A percentile compares a stretch with the other conserved stretches of the same genome.
These are phyloP conservation scores for Lobophora halterata DNA, from an alignment of 2,888 invertebrate genomes.

Conservation along the genomic window DNA sequence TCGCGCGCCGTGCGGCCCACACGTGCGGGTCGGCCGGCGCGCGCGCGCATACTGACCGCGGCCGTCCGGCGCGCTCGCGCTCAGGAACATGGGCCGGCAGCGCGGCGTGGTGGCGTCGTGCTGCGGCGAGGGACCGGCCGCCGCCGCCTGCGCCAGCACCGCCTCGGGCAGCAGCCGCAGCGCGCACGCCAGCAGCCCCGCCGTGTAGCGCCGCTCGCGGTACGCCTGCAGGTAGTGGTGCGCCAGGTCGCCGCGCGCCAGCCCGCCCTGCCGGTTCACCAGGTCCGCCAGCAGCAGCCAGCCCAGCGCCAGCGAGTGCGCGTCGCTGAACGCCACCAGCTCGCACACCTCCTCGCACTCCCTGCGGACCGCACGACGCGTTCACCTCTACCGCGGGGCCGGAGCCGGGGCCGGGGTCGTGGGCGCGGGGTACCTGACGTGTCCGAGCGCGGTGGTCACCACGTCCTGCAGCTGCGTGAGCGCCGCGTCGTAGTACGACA, in stretches of 20 bases:
- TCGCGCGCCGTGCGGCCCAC: neutral
- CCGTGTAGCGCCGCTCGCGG: conserved; percentile 44
- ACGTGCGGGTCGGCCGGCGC: conserved; percentile 14
- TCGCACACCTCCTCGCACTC: conserved; percentile 80
- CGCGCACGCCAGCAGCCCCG: conserved; percentile 35
- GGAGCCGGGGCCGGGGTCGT: too few species aligned
- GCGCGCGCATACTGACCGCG: conserved; percentile 30
- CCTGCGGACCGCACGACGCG: conserved; percentile 48
- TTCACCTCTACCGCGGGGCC: neutral
- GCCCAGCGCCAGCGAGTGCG: conserved; percentile 81
- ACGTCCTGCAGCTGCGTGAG: conserved; percentile 41
- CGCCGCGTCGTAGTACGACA: conserved; percentile 34
- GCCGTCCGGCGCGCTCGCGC: conserved; percentile 13
- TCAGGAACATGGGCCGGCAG: too few species aligned
- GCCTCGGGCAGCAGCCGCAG: conserved; percentile 52
- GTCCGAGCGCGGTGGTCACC: conserved; percentile 39
- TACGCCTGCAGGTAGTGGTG: conserved; percentile 84
- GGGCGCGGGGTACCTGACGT: conserved; percentile 26
- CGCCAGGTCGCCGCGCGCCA: conserved; percentile 85
- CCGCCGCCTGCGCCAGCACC: conserved; percentile 35
- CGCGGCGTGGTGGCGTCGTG: neutral
- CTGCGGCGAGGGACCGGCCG: conserved; percentile 25
- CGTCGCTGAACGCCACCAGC: conserved; percentile 80
- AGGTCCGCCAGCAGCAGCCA: conserved; percentile 88
- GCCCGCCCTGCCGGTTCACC: conserved; percentile 82